Percentiles rank a stretch among this genome's conserved stretches.
Evolutionary conservation across 2,888 invertebrate species (phyloP).

Genomic region (Smittia sp.): DNA sequence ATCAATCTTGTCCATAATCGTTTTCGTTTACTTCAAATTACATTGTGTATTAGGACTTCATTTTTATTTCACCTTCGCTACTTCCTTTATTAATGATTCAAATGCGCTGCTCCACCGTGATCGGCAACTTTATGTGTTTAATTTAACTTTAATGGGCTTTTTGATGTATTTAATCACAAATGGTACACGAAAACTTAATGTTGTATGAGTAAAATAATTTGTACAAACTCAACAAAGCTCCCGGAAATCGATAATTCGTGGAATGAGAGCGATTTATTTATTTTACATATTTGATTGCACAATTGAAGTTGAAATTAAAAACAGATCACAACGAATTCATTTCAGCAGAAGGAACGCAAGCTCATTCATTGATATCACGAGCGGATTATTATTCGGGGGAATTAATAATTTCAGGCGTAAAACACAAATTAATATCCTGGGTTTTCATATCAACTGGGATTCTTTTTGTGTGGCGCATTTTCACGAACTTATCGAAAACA

Average conservation of each 20-base stretch:
- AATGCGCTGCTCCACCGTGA: neutral
- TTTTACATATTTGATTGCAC: conserved; percentile 18
- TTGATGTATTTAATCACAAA: conserved; percentile 28
- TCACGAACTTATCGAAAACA: neutral
- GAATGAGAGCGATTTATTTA: neutral
- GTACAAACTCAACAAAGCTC: neutral
- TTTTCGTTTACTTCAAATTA: neutral
- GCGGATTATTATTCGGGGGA: neutral
- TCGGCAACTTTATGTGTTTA: too few relatives aligned
- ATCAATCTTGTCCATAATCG: neutral
- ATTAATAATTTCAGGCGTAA: neutral
- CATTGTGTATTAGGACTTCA: conserved; percentile 4
- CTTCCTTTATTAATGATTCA: conserved; percentile 37
- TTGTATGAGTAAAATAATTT: neutral
- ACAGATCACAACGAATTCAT: conserved; percentile 12
- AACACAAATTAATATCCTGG: conserved; percentile 14
- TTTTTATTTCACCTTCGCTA: conserved; percentile 13
- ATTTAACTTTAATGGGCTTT: conserved; percentile 5
- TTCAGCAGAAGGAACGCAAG: neutral
- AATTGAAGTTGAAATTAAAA: neutral
- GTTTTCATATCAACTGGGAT: neutral
- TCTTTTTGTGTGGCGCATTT: neutral
- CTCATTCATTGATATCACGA: conserved; percentile 9
- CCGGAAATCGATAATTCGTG: neutral
- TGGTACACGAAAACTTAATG: conserved; percentile 10